phyloP scores from a whole-genome alignment of 1,140 invertebrate genomes.

The Calliphora vicina region DNA sequence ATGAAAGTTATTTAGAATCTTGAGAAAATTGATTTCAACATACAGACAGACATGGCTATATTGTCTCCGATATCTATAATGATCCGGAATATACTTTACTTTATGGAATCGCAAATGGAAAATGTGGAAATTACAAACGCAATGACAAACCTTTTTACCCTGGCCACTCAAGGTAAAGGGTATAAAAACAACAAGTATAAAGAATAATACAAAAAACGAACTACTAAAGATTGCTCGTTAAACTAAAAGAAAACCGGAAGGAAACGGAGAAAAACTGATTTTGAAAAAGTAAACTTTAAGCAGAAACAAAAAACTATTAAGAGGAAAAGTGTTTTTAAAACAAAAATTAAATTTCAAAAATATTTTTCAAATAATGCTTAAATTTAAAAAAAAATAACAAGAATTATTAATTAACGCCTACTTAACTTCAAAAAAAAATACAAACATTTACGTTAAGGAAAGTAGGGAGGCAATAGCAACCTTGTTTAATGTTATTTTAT shows the following conservation, averaged over 20 bases:
- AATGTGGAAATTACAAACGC: too few relatives aligned
- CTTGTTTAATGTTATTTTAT: not conserved
- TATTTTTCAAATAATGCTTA: not conserved
- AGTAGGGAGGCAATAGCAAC: not conserved
- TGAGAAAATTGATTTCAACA: too few relatives aligned
- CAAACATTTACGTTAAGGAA: slow-evolving; percentile 18
- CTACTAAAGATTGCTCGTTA: slow-evolving; percentile 31
- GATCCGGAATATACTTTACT: too few relatives aligned
- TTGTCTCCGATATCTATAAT: too few relatives aligned
- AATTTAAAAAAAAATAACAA: not conserved
- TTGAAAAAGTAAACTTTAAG: not conserved
- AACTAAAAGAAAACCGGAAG: slow-evolving; percentile 7
- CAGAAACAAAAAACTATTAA: not conserved
- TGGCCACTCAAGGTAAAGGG: too few relatives aligned
- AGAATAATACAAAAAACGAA: not conserved
- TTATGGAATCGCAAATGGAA: too few relatives aligned
- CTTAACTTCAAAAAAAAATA: not conserved
- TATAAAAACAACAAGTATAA: not conserved
- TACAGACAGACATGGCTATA: too few relatives aligned
- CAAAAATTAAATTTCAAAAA: not conserved
- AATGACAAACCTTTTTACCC: too few relatives aligned
- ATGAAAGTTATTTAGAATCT: too few relatives aligned
- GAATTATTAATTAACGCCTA: not conserved
- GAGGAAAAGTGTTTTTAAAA: not conserved
- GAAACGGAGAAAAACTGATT: not conserved